Conservation (phyloP, 2,888 invertebrate genomes). For the Orthosia gothica region DNA sequence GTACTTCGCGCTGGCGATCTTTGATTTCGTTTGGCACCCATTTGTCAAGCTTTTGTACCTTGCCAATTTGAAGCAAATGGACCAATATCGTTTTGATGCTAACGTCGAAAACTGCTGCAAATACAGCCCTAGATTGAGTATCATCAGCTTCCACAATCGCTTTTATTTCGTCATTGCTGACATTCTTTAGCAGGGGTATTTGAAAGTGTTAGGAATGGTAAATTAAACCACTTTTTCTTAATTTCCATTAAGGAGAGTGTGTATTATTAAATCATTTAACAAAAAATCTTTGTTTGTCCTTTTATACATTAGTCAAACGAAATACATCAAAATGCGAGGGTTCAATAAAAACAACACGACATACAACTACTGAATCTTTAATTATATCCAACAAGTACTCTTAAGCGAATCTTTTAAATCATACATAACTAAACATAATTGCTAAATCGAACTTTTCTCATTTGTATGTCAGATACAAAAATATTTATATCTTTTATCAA, state of each 20-base stretch:
- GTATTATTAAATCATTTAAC: constrained; percentile 50
- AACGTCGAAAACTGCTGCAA: no score
- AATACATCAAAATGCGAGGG: constrained; percentile 49
- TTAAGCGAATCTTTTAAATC: constrained; percentile 87
- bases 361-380: constrained; percentile 88
- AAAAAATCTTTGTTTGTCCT: constrained; percentile 46
- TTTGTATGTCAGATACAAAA: constrained; percentile 88
- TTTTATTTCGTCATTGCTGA: no score
- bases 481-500: constrained; percentile 89
- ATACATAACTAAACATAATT: constrained; percentile 88
- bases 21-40: no score
- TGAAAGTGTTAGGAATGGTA: constrained; percentile 38
- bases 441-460: constrained; percentile 83
- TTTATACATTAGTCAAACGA: constrained; percentile 56
- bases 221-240: constrained; percentile 58
- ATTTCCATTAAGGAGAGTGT: constrained; percentile 45
- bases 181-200: background rate
- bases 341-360: constrained; percentile 71
- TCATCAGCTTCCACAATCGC: no score
- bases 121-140: no score
- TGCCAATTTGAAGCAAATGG: no score
- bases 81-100: no score
- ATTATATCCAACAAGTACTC: constrained; percentile 90
- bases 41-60: no score
- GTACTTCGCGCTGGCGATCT: no score